These are phyloP conservation scores for Apogon hyalosoma DNA, from an alignment of 2,797 vertebrate species.

Conservation along the genomic window DNA sequence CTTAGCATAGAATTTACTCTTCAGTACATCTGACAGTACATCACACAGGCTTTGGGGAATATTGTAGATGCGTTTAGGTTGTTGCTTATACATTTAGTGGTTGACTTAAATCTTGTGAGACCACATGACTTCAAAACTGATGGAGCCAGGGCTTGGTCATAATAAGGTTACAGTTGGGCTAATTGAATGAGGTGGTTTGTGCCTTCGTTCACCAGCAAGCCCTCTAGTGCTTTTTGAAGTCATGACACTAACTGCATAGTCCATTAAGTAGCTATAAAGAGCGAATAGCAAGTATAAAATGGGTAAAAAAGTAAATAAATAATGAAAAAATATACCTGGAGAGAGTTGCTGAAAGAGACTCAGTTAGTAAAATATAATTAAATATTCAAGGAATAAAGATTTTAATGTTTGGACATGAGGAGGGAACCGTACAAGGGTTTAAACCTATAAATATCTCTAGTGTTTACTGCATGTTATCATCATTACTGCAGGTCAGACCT, in stretches of 20 bases:
- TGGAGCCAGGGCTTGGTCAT: slow-evolving; percentile 44
- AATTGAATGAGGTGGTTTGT: slow-evolving; percentile 63
- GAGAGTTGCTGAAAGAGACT: slow-evolving; percentile 24
- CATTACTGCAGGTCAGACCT: slow-evolving; percentile 67
- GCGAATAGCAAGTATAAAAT: slow-evolving; percentile 19
- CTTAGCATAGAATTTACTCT: slow-evolving; percentile 14
- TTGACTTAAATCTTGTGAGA: slow-evolving; percentile 19
- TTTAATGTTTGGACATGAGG: slow-evolving; percentile 28
- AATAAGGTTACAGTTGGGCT: slow-evolving; percentile 61
- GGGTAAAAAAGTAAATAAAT: not conserved
- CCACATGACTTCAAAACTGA: slow-evolving; percentile 13
- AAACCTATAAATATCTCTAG: slow-evolving; percentile 46
- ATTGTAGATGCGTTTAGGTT: not conserved
- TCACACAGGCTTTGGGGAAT: slow-evolving; percentile 6
- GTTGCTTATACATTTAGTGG: slow-evolving; percentile 12
- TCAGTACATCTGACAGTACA: slow-evolving; percentile 18
- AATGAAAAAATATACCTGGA: slow-evolving; percentile 16
- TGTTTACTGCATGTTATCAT: slow-evolving; percentile 15
- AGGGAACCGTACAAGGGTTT: slow-evolving; percentile 16
- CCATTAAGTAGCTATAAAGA: slow-evolving; percentile 63
- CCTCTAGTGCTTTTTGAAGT: slow-evolving; percentile 54
- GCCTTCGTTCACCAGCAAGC: slow-evolving; percentile 50
- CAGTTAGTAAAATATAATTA: slow-evolving; percentile 16
- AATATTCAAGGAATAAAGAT: slow-evolving; percentile 6
- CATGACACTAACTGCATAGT: slow-evolving; percentile 51